Conservation (phyloP, 2,113 vertebrate species). For the mouse (Mus musculus) region GRCm39 chr13:98684001-98684500, state of each 20-base stretch:
- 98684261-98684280: constrained; percentile 7
- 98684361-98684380: constrained; percentile 57
- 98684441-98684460: constrained; percentile 73
- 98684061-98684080: not conserved
- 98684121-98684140: not conserved
- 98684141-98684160: not conserved
- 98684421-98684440: constrained; percentile 71
- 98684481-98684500: constrained; percentile 78
- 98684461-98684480: constrained; percentile 78
- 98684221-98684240: not conserved
- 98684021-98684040: not conserved
- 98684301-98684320: constrained; percentile 26
- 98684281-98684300: constrained; percentile 15
- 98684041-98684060: not conserved
- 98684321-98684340: constrained; percentile 28
- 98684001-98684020: not conserved
- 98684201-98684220: not conserved
- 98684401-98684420: constrained; percentile 59
- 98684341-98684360: constrained; percentile 44
- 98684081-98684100: not conserved
- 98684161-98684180: not conserved
- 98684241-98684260: constrained; percentile 24
- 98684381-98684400: constrained; percentile 65
- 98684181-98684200: not conserved
- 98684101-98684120: not conserved